Evolutionary conservation across 2,888 invertebrate genomes (phyloP), one percentile per base, ranked within the genome.

Genomic region (Leptopilina syphax): DNA sequence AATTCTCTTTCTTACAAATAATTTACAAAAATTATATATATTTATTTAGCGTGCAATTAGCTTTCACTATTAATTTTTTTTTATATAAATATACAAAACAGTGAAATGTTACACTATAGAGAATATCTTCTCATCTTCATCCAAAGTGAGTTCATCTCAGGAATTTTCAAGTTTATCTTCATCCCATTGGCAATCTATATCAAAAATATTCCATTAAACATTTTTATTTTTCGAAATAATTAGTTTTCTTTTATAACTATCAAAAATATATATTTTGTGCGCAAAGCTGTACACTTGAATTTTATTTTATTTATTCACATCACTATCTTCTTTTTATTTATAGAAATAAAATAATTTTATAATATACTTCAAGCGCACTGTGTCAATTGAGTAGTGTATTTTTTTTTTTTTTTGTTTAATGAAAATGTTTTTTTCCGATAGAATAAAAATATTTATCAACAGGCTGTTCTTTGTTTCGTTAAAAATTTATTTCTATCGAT

Each of bases 111-210:
- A 27, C 9, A 66, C 50, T 54, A 65, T 44, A 65, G 44, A 27
- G 24, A 34, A 65, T 34, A 24, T 77, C 65, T 77, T n/a, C 12
- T n/a, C 12, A 66, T 34, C 13, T 50, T 34, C 12, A 13, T 50
- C 50, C 65, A 77, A 44, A 70, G 79, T 85, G 90, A 89, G 88
- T 88, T 90, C 90, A 89, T 89, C 88, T 88, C 88, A 87, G 85
- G 80, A 83, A 85, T 87, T 50, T 86, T 81, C 44, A 78, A 77
- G 81, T 12, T 83, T 83, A 82, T 85, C 85, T 84, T 89, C 88
- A 90, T 86, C 90, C 89, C 76, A 86, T 82, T 85, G 87, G 88
- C 83, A 85, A 90, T 89, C 90, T 90, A 87, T 85, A 81, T 88
- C 86, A 90, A 90, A 89, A 86, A 88, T 81, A 78, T 79, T 85